phyloP scores from a whole-genome alignment of 2,113 vertebrate species.

The Zosterops hypoxanthus region DNA sequence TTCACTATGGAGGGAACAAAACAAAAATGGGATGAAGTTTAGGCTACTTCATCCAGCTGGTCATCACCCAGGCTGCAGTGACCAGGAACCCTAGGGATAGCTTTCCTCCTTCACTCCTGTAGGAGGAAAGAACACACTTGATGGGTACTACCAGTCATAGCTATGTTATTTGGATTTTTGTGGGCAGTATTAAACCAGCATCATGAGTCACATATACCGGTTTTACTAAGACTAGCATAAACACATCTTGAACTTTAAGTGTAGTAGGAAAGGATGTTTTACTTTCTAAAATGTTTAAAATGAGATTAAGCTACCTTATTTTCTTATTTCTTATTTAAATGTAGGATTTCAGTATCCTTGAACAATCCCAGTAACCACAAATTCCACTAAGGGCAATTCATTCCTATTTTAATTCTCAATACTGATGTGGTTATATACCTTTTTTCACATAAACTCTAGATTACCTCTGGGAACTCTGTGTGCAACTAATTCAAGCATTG shows the following conservation, averaged over 20 bases:
- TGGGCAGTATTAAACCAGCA: neutral
- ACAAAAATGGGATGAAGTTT: neutral
- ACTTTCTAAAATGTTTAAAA: slow-evolving; percentile 3
- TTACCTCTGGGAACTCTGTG: slow-evolving; percentile 3
- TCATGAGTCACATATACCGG: neutral
- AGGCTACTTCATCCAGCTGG: neutral
- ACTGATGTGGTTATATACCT: neutral
- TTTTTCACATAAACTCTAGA: slow-evolving; percentile 63
- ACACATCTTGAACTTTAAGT: neutral
- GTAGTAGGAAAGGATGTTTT: neutral
- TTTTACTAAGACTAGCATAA: neutral
- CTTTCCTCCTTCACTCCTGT: neutral
- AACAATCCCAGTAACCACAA: neutral
- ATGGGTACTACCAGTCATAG: neutral
- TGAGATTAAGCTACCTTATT: neutral
- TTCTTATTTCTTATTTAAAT: neutral
- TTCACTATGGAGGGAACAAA: neutral
- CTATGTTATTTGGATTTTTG: neutral
- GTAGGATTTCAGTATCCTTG: neutral
- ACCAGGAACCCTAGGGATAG: neutral
- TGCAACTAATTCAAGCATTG: slow-evolving; percentile 54
- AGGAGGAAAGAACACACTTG: neutral
- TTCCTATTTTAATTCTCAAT: slow-evolving; percentile 16
- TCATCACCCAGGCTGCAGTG: neutral
- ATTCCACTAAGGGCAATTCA: neutral